Percentiles rank a stretch among this genome's conserved stretches.
These are phyloP conservation scores for Semotilus atromaculatus DNA, from an alignment of 2,797 vertebrate genomes.

Conservation along the genomic window DNA sequence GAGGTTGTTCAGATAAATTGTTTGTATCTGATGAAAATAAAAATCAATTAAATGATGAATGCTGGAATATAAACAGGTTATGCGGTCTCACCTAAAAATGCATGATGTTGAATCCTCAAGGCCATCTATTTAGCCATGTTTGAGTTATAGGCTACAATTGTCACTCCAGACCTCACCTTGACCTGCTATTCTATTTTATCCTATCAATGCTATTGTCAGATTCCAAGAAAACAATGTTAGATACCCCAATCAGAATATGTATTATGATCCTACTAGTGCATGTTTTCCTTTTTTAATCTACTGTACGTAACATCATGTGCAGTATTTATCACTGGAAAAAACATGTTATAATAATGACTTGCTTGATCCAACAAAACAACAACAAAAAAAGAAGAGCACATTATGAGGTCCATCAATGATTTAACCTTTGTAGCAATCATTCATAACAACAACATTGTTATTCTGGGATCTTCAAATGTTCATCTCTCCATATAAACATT, in stretches of 20 bases:
- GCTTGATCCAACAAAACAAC: not conserved
- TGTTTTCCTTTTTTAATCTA: not conserved
- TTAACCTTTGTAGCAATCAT: constrained; percentile 1
- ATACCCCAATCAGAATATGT: not conserved
- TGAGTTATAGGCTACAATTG: constrained; percentile 2
- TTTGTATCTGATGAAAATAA: not conserved
- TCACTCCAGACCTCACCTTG: not conserved
- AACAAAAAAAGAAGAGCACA: not conserved
- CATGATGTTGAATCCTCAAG: not conserved
- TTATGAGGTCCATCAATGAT: not conserved
- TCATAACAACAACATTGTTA: constrained; percentile 25
- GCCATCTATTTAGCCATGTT: not conserved
- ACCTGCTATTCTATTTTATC: not conserved
- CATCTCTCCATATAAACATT: constrained; percentile 22
- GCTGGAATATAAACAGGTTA: not conserved
- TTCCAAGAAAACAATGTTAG: not conserved
- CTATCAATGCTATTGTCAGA: not conserved
- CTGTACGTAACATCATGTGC: not conserved
- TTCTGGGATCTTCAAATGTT: not conserved
- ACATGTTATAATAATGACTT: not conserved
- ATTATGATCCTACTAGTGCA: not conserved
- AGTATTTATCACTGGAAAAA: not conserved
- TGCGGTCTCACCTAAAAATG: not conserved
- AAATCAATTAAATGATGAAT: not conserved
- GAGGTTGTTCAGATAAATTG: not conserved